Conservation (phyloP, 2,113 vertebrate genomes). For the Eptesicus fuscus region DNA sequence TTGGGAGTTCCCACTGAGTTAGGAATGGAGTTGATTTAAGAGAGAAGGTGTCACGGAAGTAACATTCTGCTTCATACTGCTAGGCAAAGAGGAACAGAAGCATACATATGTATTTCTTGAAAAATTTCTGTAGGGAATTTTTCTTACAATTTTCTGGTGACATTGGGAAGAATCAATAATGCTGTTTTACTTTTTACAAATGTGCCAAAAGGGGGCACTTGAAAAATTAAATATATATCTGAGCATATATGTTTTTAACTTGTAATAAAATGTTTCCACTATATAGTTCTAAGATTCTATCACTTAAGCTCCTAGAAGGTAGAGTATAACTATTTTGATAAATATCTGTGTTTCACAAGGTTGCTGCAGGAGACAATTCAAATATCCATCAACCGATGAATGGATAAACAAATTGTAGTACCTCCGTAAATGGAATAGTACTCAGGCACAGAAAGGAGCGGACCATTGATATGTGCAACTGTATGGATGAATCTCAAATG, state of each 20-base stretch:
- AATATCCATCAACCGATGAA: not conserved
- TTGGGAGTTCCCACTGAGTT: not conserved
- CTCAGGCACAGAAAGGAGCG: not conserved
- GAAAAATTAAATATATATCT: not conserved
- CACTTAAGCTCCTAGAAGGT: not conserved
- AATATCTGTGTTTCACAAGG: not conserved
- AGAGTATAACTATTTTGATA: slow-evolving; percentile 16
- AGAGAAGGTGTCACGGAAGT: not conserved
- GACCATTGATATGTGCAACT: not conserved
- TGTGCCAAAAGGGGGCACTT: not conserved
- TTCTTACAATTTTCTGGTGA: slow-evolving; percentile 10
- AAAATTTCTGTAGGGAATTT: not conserved
- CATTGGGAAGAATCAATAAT: not conserved
- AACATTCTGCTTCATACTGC: not conserved
- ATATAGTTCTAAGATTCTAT: not conserved
- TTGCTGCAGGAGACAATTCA: not conserved
- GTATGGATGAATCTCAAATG: not conserved
- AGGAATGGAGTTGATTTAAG: not conserved
- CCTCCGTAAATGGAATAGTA: not conserved
- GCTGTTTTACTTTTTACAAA: slow-evolving; percentile 13
- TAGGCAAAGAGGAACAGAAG: not conserved
- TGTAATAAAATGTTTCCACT: not conserved
- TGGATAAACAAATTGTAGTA: not conserved
- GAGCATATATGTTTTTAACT: not conserved
- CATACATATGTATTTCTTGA: not conserved